Evolutionary conservation across 2,797 vertebrate genomes (phyloP), one percentile per base, ranked within the genome.

Genomic region (Spea hammondii): DNA sequence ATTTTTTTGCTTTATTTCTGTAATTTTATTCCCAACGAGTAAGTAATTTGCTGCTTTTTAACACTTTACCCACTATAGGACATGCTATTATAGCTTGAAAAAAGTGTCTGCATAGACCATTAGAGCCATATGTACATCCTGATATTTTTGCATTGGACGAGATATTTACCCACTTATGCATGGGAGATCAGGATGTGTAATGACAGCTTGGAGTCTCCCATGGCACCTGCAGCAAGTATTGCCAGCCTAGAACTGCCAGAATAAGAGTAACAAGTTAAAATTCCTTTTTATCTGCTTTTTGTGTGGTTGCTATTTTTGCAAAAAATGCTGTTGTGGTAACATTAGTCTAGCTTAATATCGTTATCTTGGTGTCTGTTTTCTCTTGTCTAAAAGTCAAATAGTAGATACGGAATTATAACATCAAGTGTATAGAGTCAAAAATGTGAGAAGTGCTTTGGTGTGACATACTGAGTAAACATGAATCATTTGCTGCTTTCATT

Each of bases 391-490:
- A 69, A 51, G 67, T 51, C 67, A 51, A 4, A 51, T 10, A 69
- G 17, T 49, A 14, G 8, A 51, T 46, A 5, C n/a, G 48, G 14
- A 45, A 73, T 67, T 73, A 45, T 55, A 65, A 55, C 13, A 72
- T 3, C 10, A 51, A 49, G 51, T 48, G 60, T 12, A 65, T 5
- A 73, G 59, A 47, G 70, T 74, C 8, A 79, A 73, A 68, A 68
- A 79, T 79, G 53, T 79, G 50, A 76, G 50, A 75, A 75, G 73
- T 71, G 49, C 48, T 32, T 32, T 55, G 8, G 8, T 46, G 45
- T 51, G 44, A 46, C 13, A 75, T 55, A 75, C 11, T 75, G 59
- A 62, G 66, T 75, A 65, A 80, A 80, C 70, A 80, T 75, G 65
- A 70, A 80, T 70, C 65, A 62, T 53, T 45, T 45, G 14, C 78